These are phyloP conservation scores for Motacilla alba DNA, from an alignment of 2,113 vertebrate species.

Conservation along the genomic window DNA sequence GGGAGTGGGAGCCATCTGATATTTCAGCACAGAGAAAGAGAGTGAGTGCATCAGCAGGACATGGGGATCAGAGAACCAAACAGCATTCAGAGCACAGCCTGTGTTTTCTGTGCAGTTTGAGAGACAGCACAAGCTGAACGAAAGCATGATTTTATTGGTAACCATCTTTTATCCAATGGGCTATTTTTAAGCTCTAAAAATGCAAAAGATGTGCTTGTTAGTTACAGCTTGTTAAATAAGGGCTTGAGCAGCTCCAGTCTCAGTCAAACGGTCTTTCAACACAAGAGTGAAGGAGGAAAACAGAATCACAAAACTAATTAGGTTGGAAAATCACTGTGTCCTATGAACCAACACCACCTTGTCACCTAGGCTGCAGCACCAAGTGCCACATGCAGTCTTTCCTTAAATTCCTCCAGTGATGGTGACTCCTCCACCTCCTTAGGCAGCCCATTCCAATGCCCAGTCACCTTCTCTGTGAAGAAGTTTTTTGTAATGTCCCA, in stretches of 20 bases:
- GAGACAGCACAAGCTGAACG: not conserved
- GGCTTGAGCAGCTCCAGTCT: not conserved
- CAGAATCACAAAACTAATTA: not conserved
- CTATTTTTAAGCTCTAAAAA: not conserved
- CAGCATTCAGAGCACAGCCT: not conserved
- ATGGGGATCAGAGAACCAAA: not conserved
- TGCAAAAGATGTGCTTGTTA: not conserved
- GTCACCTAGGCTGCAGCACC: not conserved
- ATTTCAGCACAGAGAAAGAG: not conserved
- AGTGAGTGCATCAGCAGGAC: not conserved
- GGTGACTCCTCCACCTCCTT: too few relatives aligned
- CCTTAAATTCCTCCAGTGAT: not conserved
- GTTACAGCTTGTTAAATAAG: not conserved
- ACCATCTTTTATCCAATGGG: not conserved
- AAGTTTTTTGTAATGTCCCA: accelerated
- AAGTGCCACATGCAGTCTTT: not conserved
- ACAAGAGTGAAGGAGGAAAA: not conserved
- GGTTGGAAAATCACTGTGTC: not conserved
- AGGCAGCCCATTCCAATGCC: too few relatives aligned
- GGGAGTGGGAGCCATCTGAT: not conserved
- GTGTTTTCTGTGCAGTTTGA: not conserved
- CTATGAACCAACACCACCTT: not conserved
- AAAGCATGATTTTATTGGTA: not conserved
- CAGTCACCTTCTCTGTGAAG: not conserved
- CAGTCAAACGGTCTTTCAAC: not conserved